A percentile compares a stretch with the other conserved stretches of the same genome.
phyloP scores from a whole-genome alignment of 2,888 invertebrate species.

The Carpatolechia fugitivella region DNA sequence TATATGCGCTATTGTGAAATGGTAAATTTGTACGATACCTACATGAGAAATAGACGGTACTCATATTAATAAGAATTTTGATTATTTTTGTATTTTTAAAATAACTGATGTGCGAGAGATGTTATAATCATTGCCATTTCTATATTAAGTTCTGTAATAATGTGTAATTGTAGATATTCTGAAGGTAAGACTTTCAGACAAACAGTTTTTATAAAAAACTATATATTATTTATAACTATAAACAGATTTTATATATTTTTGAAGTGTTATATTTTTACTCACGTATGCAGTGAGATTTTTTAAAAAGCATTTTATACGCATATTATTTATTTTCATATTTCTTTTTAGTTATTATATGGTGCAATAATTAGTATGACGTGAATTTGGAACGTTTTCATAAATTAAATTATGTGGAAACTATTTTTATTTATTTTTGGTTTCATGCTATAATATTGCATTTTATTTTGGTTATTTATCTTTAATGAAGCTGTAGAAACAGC shows the following conservation, averaged over 20 bases:
- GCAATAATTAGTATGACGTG: slow-evolving; percentile 57
- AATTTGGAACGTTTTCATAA: too few relatives aligned
- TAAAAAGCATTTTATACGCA: slow-evolving; percentile 14
- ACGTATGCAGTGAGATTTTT: background rate
- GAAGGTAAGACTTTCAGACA: slow-evolving; percentile 52
- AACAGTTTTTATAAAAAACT: slow-evolving; percentile 12
- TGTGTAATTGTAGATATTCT: slow-evolving; percentile 18
- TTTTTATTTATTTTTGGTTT: slow-evolving; percentile 25
- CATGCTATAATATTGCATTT: slow-evolving; percentile 42
- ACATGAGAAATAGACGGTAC: too few relatives aligned
- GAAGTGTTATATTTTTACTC: slow-evolving; percentile 1
- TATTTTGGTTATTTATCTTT: slow-evolving; percentile 23
- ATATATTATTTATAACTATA: background rate
- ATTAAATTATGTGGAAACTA: too few relatives aligned
- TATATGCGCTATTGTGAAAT: too few relatives aligned
- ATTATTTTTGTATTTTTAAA: background rate
- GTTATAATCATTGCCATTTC: slow-evolving; percentile 60
- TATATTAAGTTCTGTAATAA: slow-evolving; percentile 48
- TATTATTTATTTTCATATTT: slow-evolving; percentile 21
- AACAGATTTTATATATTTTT: slow-evolving; percentile 7
- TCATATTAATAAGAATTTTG: background rate
- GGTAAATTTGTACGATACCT: too few relatives aligned
- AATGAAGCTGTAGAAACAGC: slow-evolving; percentile 35
- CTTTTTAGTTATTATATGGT: slow-evolving; percentile 34
- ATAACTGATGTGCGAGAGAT: too few relatives aligned